Evolutionary conservation across 2,797 vertebrate species (phyloP), one percentile per base, ranked within the genome.

Genomic region (Spinus pinus): DNA sequence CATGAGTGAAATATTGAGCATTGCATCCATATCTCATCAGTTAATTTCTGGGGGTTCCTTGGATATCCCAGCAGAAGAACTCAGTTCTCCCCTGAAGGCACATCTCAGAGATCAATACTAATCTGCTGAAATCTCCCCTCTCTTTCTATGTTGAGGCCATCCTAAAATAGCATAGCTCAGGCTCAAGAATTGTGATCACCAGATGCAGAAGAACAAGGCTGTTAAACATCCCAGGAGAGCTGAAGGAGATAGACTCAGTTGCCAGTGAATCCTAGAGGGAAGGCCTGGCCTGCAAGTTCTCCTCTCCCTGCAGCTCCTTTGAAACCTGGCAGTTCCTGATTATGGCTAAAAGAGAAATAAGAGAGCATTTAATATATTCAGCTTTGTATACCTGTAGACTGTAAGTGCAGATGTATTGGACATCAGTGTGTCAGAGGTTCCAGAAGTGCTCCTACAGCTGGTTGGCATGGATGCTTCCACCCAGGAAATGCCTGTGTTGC

Each of bases 401-500:
- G 35, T 31, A 53, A 56, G 50, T 42, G n/a, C 61, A 80, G 50
- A 9, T 57, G 14, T 46, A 2, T 22, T 42, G 67, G 62, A 30
- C 6, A 2, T 41, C 9, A 62, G 25, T 12, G 35, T 73, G 39
- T 53, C 35, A 53, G 53, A 21, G 35, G 42, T 81, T 83, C 46
- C 49, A 31, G 49, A 71, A 85, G 46, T 66, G 13, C 31, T 84
- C 12, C 57, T 61, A 7, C 37, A 27, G 18, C 24, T 30, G 27
- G 16, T 12, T 10, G 9, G 46, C 46, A 3, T 2, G 17, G 54
- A 1, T 18, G 27, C 58, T 85, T 81, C 67, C 24, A 31, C 27
- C 0, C 0, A 58, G 56, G 56, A 70, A 54, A 50, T 0, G 0
- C 62, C 14, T 0, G 0, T 28, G 21, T 41, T 75, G 9, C 11